phyloP scores from a whole-genome alignment of 1,140 invertebrate species.

The Cotesia glomerata region DNA sequence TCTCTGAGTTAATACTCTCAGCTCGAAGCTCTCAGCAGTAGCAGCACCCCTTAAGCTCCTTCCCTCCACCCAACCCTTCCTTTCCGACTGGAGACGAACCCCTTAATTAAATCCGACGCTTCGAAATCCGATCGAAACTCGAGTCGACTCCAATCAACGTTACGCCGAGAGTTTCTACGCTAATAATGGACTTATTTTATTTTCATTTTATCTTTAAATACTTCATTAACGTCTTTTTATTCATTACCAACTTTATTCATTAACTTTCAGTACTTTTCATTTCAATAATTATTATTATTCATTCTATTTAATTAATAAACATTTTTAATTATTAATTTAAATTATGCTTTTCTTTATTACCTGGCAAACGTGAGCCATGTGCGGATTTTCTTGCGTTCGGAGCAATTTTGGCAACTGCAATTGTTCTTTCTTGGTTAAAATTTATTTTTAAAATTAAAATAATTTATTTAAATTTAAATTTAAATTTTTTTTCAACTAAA shows the following conservation, averaged over 20 bases:
- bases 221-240: constrained; percentile 6
- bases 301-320: too few relatives aligned
- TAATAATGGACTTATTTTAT: constrained; percentile 14
- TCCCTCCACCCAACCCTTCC: background rate
- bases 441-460: too few relatives aligned
- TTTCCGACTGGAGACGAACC: constrained; percentile 14
- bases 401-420: constrained; percentile 42
- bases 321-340: background rate
- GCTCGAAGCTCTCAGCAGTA: background rate
- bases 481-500: background rate
- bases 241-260: background rate
- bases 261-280: background rate
- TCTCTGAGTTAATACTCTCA: constrained; percentile 30
- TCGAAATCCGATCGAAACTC: constrained; percentile 37
- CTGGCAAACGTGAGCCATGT: constrained; percentile 35
- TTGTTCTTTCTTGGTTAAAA: background rate
- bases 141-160: constrained; percentile 31
- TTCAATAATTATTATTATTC: too few relatives aligned
- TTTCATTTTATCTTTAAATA: background rate
- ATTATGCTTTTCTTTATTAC: constrained; percentile 23
- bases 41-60: background rate
- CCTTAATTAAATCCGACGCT: constrained; percentile 40
- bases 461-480: background rate
- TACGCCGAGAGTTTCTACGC: constrained; percentile 7
- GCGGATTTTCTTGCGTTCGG: constrained; percentile 44